These are phyloP conservation scores for Suncus etruscus DNA, from an alignment of 2,113 vertebrate species.

Conservation along the genomic window DNA sequence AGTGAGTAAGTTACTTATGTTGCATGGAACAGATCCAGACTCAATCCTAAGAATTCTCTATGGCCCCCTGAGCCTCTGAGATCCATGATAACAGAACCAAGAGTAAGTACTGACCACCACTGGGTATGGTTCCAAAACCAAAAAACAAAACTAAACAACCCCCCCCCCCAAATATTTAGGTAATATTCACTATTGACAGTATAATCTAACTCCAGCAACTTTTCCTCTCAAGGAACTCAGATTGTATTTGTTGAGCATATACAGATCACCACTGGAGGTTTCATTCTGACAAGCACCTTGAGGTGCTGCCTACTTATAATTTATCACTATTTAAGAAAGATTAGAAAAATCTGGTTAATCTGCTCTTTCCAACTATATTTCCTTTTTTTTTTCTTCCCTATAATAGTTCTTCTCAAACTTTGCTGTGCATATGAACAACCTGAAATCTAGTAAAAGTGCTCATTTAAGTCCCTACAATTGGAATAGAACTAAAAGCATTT, in stretches of 20 bases:
- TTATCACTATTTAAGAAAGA: neutral
- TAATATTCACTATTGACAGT: neutral
- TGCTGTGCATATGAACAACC: neutral
- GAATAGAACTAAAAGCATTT: neutral
- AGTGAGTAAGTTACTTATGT: neutral
- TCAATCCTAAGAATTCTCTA: neutral
- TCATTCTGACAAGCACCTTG: neutral
- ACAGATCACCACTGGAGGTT: neutral
- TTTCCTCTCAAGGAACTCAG: neutral
- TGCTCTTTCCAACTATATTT: conserved; percentile 21
- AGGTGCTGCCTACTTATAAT: conserved; percentile 6
- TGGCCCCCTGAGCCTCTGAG: no score
- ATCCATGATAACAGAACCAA: no score
- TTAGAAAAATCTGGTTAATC: neutral
- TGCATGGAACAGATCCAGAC: neutral
- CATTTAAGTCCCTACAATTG: neutral
- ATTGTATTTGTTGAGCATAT: neutral
- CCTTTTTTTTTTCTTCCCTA: conserved; percentile 25
- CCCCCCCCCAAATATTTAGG: neutral
- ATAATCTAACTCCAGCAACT: neutral
- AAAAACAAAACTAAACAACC: neutral
- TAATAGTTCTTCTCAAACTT: conserved; percentile 5
- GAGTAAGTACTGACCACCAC: no score
- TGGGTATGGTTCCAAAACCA: neutral
- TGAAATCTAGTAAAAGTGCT: neutral